Conservation (phyloP, 2,113 vertebrate genomes). For the Baryphthengus martii region DNA sequence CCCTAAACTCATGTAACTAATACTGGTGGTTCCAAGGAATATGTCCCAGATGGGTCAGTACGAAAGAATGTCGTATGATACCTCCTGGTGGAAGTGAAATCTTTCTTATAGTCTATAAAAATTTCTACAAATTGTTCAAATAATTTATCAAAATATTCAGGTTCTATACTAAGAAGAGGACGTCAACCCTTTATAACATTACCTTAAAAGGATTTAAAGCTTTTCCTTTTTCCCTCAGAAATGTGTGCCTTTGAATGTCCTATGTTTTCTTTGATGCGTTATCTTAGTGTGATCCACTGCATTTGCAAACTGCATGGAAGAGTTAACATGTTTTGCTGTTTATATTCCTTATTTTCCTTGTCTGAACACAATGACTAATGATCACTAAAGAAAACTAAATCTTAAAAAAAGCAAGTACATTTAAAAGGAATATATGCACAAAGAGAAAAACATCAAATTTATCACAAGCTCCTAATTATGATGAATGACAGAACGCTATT, state of each 20-base stretch:
- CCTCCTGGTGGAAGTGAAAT: not conserved
- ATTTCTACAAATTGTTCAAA: not conserved
- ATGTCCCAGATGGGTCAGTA: accelerated
- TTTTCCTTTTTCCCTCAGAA: not conserved
- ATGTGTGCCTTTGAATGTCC: not conserved
- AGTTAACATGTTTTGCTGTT: not conserved
- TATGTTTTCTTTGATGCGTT: not conserved
- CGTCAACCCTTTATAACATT: not conserved
- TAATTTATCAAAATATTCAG: not conserved
- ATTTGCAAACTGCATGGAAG: not conserved
- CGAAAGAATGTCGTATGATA: not conserved
- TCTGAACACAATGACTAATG: not conserved
- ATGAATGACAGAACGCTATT: not conserved
- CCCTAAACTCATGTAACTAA: not conserved
- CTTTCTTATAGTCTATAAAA: not conserved
- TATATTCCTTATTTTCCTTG: not conserved
- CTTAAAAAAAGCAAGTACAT: not conserved
- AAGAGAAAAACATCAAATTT: not conserved
- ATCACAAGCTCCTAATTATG: conserved; percentile 4
- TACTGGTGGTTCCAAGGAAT: not conserved
- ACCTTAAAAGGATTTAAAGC: not conserved
- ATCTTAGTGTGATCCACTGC: not conserved
- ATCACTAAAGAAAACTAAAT: not conserved
- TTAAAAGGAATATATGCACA: not conserved
- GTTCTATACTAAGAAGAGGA: not conserved